Evolutionary conservation across 2,797 vertebrate species (phyloP), one percentile per base, ranked within the genome.

Genomic region (Syngnathus acus): DNA sequence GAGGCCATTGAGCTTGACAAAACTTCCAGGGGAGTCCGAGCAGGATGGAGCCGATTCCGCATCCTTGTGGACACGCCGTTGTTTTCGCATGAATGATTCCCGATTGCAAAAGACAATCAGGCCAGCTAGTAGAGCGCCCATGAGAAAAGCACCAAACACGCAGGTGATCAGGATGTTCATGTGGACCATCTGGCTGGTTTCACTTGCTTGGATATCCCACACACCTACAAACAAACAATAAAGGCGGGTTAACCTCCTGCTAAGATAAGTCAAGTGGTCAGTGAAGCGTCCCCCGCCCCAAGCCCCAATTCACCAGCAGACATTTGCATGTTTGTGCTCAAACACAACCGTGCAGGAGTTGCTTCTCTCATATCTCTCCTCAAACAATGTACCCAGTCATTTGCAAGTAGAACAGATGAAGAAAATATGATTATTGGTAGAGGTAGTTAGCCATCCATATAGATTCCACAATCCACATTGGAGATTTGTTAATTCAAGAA

Each of bases 81-180:
- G 94, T 73, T 97, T 97, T 76, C 93, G 93, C 6, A 95, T 88
- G 75, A 95, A 95, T 19, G 95, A 78, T 68, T 98, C 96, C 26
- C 95, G 91, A 75, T 98, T 98, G 76, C 96, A 99, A 89, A 97
- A 99, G 19, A 99, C 97, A 0, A 95, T 93, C 79, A 98, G 91
- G 23, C 96, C 97, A 3, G 96, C 96, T 47, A 99, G 92, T 82
- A 97, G 94, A 0, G 97, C 97, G 53, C 97, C 97, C 88, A 96
- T 90, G 11, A 98, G 92, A 72, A 99, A 99, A 43, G 97, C 96
- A 0, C 94, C 96, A 70, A 98, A 94, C 79, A 99, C 96, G 71
- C 96, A 98, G 75, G 95, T 96, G 90, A 99, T 98, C 81, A 99
- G 93, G 83, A 99, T 97, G 76, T 98, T 99, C 95, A 99, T 95